phyloP scores from a whole-genome alignment of 2,113 vertebrate genomes.

The Chionis minor region DNA sequence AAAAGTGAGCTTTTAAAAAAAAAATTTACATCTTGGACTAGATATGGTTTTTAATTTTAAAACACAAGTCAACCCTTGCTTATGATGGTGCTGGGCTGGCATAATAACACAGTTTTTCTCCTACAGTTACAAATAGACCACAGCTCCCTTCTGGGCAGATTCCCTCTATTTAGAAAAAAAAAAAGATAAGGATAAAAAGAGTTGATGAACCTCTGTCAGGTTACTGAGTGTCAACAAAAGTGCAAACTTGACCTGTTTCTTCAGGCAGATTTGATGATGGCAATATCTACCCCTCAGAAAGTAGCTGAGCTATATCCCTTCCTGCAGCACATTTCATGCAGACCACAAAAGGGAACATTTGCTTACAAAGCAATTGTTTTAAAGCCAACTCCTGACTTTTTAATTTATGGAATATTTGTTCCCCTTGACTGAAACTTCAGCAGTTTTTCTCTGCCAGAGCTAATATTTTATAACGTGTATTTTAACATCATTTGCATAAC shows the following conservation, averaged over 20 bases:
- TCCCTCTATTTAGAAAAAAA: background rate
- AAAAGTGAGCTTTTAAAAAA: background rate
- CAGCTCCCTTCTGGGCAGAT: background rate
- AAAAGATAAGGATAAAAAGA: background rate
- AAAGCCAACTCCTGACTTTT: constrained; percentile 18
- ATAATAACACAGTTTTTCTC: background rate
- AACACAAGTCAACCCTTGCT: background rate
- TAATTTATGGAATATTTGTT: constrained; percentile 23
- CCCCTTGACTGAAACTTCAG: background rate
- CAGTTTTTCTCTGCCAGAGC: constrained; percentile 15
- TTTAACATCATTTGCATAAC: constrained; percentile 41
- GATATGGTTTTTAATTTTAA: background rate
- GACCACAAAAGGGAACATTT: background rate
- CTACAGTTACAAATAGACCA: background rate
- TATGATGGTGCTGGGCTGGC: background rate
- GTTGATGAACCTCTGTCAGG: background rate
- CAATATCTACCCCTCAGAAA: background rate
- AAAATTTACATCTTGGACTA: background rate
- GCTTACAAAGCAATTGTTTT: constrained; percentile 34
- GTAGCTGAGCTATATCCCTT: background rate
- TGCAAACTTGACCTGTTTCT: background rate
- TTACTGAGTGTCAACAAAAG: background rate
- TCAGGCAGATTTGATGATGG: background rate
- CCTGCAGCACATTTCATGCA: background rate
- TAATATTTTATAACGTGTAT: constrained; percentile 12